Percentiles rank a stretch among this genome's conserved stretches.
Conservation (phyloP, 2,797 vertebrate genomes). For the Myoxocephalus aenaeus region DNA sequence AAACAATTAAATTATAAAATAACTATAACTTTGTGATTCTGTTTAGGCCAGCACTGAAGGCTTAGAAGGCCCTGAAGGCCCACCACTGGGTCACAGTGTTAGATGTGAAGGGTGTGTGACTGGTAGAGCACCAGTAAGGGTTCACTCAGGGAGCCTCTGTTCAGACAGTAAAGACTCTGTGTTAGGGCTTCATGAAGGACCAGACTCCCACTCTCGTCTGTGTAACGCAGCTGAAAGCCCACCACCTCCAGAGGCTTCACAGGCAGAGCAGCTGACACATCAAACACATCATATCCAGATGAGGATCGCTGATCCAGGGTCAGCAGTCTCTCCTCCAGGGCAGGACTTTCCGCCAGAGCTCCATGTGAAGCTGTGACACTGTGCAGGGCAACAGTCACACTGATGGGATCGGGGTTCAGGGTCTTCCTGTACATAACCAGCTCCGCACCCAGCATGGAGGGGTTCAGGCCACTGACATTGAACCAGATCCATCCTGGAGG, state of each 20-base stretch:
- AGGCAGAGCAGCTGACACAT: conserved; percentile 71
- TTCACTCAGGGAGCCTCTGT: conserved; percentile 68
- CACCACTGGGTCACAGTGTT: not conserved
- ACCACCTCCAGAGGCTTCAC: conserved; percentile 48
- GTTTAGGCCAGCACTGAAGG: too few relatives aligned
- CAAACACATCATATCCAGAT: conserved; percentile 82
- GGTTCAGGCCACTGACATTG: conserved; percentile 70
- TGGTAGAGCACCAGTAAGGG: conserved; percentile 75
- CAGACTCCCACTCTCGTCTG: conserved; percentile 81
- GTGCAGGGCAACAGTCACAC: conserved; percentile 76
- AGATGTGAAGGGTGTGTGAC: conserved; percentile 27
- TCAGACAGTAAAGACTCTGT: conserved; percentile 78
- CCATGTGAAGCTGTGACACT: conserved; percentile 48
- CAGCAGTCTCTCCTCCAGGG: conserved; percentile 74
- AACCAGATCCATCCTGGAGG: conserved; percentile 83
- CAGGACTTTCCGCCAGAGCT: conserved; percentile 47
- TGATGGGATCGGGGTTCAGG: conserved; percentile 75
- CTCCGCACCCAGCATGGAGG: conserved; percentile 75
- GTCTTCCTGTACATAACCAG: conserved; percentile 80
- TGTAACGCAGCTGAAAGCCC: conserved; percentile 80
- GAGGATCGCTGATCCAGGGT: conserved; percentile 69
- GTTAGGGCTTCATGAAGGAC: conserved; percentile 80
- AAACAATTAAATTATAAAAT: too few relatives aligned
- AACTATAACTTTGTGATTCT: too few relatives aligned
- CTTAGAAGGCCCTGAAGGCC: too few relatives aligned